Evolutionary conservation across 2,888 invertebrate genomes (phyloP), one percentile per base, ranked within the genome.

Genomic region (Alviniconcha strummeri): DNA sequence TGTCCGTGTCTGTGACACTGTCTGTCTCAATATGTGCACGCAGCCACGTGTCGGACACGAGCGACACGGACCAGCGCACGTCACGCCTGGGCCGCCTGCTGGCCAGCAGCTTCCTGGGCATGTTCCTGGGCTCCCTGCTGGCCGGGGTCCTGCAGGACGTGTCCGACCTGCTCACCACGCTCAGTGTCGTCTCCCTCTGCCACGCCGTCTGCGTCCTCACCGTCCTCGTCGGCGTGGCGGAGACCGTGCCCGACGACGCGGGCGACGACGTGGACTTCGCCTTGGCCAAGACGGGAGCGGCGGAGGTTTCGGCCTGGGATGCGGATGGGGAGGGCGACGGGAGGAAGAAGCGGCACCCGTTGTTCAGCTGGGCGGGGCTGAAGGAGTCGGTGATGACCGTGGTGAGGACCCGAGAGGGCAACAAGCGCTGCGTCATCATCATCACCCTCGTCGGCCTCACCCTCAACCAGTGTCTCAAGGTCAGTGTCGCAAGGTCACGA

Each of bases 101-200:
- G 78, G 91, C 92, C 3, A 93, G 93, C 92, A 93, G 92, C 84
- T 93, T 91, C 85, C 92, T 93, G 80, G 93, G 93, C 5, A 88
- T 92, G 77, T 93, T 93, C 84, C 87, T 11, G 92, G 93, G 93
- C 5, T 92, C 92, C 7, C 89, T 93, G 36, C 83, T 92, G 67
- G 90, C 91, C 0, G 93, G 92, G 0, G 83, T 89, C 0, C 86
- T 92, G 17, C 89, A 92, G 81, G 91, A 91, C 81, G 84, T 86
- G 17, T 86, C 89, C 11, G 88, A 88, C 60, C 87, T 92, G 5
- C 86, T 90, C 19, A 88, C 88, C 4, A 89, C 92, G 0, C 90
- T 93, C 81, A 89, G 89, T 52, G 87, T 89, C 6, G 91, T 92
- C 0, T 89, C 90, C 19, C 64, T 91, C 55, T 84, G 93, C 13